A percentile compares a stretch with the other conserved stretches of the same genome.
phyloP scores from a whole-genome alignment of 2,888 invertebrate genomes.

The Xestoiulus laeticollis region DNA sequence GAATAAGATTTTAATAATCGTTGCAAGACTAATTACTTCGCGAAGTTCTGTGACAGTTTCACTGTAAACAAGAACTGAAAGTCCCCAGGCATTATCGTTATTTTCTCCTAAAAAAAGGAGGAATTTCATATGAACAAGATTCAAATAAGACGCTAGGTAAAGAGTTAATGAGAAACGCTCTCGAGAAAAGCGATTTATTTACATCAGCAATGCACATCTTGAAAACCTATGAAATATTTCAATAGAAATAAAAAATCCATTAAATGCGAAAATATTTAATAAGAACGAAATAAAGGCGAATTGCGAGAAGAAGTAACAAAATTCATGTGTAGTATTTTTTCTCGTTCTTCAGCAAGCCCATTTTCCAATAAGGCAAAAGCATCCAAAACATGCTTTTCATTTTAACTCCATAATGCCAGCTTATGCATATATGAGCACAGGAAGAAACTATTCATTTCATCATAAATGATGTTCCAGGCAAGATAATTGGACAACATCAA shows the following conservation, averaged over 20 bases:
- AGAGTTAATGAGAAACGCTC: not conserved
- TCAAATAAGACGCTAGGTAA: not conserved
- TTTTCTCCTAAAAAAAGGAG: not conserved
- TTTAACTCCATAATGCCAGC: not conserved
- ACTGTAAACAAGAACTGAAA: not conserved
- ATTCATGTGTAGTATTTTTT: not conserved
- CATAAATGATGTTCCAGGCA: conserved; percentile 28
- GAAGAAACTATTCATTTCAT: conserved; percentile 17
- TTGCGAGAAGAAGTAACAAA: not conserved
- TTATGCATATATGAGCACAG: conserved; percentile 19
- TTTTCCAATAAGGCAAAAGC: not conserved
- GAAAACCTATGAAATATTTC: not conserved
- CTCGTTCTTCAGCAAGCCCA: not conserved
- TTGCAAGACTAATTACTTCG: not conserved
- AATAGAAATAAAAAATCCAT: not conserved
- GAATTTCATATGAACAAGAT: not conserved
- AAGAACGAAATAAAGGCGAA: conserved; percentile 1
- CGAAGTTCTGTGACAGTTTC: not conserved
- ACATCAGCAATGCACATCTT: not conserved
- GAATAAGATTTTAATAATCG: not conserved
- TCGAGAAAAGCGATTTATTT: not conserved
- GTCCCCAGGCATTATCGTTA: not conserved
- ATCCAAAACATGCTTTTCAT: not conserved
- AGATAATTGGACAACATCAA: conserved; percentile 29
- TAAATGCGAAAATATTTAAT: not conserved